These are phyloP conservation scores for Tryphoninae sp. DNA, from an alignment of 2,888 invertebrate species.

Conservation along the genomic window DNA sequence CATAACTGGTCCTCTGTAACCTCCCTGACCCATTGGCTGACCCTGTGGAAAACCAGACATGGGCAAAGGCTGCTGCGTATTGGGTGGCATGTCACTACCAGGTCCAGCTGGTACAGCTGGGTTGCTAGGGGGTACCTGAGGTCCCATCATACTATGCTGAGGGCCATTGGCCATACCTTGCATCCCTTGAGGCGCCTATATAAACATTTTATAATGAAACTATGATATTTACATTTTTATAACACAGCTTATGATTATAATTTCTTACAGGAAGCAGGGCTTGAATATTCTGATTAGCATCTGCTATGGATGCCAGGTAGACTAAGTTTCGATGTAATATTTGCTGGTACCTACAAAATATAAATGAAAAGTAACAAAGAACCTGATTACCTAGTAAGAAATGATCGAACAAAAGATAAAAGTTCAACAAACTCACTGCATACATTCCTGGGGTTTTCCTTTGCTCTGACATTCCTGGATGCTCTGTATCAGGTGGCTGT, in stretches of 20 bases:
- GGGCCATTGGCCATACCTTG: constrained; percentile 82
- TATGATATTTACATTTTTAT: not conserved
- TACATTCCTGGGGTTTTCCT: constrained; percentile 95
- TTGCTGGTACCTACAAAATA: constrained; percentile 89
- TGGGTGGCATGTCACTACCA: constrained; percentile 79
- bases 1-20: constrained; percentile 84
- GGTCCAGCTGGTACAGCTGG: constrained; percentile 78
- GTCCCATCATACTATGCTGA: constrained; percentile 80
- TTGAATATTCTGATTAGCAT: constrained; percentile 96
- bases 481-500: constrained; percentile 97
- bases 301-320: constrained; percentile 97
- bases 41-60: constrained; percentile 79
- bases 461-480: constrained; percentile 98
- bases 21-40: constrained; percentile 79
- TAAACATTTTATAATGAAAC: constrained; percentile 29
- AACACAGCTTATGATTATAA: constrained; percentile 14
- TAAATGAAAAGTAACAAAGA: too few relatives aligned
- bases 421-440: constrained; percentile 85
- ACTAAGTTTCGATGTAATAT: constrained; percentile 97
- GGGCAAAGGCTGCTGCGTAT: constrained; percentile 78
- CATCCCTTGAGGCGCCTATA: constrained; percentile 84
- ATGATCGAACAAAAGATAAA: not conserved
- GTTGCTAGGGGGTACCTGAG: constrained; percentile 78
- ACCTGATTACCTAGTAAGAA: not conserved
- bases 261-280: constrained; percentile 91